These are phyloP conservation scores for Chesias legatella DNA, from an alignment of 2,888 invertebrate genomes.

Conservation along the genomic window DNA sequence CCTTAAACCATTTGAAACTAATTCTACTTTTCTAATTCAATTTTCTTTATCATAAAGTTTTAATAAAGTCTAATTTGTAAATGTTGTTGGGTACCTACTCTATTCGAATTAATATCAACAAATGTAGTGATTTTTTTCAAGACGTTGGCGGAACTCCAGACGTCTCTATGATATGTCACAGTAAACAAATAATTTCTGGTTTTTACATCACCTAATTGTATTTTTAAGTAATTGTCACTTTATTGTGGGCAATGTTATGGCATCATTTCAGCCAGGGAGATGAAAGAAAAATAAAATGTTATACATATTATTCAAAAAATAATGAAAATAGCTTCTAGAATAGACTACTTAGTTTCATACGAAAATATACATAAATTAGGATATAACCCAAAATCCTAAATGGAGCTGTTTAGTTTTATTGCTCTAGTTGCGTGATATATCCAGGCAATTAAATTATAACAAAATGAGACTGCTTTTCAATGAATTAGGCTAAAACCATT, in stretches of 20 bases:
- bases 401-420: constrained; percentile 19
- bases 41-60: no score
- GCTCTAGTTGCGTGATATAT: constrained; percentile 21
- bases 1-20: no score
- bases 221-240: constrained; percentile 8
- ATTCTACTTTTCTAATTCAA: no score
- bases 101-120: constrained; percentile 5
- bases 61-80: constrained; percentile 1
- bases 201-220: constrained; percentile 6
- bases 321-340: no score
- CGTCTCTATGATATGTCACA: constrained; percentile 1
- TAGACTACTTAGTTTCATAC: no score
- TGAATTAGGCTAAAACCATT: constrained; percentile 2
- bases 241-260: constrained; percentile 4
- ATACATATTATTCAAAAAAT: no score
- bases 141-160: constrained; percentile 12
- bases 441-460: constrained; percentile 21
- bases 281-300: no score
- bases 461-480: constrained; percentile 19
- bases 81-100: not conserved
- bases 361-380: constrained; percentile 3
- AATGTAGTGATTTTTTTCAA: constrained; percentile 8
- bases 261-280: not conserved
- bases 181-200: constrained; percentile 10
- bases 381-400: constrained; percentile 17